Evolutionary conservation across 2,888 invertebrate genomes (phyloP).

Genomic region (Mallateleia sp.): DNA sequence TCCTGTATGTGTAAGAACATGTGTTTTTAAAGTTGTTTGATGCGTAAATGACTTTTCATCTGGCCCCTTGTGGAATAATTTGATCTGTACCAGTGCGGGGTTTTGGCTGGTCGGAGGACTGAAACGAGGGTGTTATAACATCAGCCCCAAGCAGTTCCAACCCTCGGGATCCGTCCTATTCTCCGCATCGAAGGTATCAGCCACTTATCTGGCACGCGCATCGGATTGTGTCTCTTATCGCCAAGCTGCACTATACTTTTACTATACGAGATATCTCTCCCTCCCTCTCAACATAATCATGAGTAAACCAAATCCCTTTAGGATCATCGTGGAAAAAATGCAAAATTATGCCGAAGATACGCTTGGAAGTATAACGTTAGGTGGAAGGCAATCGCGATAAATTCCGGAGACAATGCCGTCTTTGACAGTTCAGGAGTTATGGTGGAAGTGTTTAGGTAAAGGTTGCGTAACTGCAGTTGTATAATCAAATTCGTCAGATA

Average conservation of each 20-base stretch:
- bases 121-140: conserved; percentile 86
- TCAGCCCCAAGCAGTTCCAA: conserved; percentile 75
- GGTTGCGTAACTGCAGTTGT: no score
- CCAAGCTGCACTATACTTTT: conserved; percentile 88
- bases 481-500: no score
- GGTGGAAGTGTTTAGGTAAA: no score
- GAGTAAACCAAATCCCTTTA: conserved; percentile 83
- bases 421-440: no score
- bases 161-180: conserved; percentile 82
- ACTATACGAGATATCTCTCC: conserved; percentile 81
- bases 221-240: conserved; percentile 90
- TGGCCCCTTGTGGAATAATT: conserved; percentile 86
- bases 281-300: conserved; percentile 72
- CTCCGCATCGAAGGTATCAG: conserved; percentile 87
- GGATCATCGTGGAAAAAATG: conserved; percentile 78
- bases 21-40: no score
- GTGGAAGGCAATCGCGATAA: neutral
- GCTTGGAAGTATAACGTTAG: conserved; percentile 1
- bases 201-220: conserved; percentile 90
- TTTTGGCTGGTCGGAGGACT: conserved; percentile 81
- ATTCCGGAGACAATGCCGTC: no score
- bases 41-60: conserved; percentile 89
- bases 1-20: no score
- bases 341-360: conserved; percentile 74
- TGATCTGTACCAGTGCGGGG: conserved; percentile 83